Evolutionary conservation across 1,140 invertebrate species (phyloP).

Genomic region (Trichomalopsis sarcophagae): DNA sequence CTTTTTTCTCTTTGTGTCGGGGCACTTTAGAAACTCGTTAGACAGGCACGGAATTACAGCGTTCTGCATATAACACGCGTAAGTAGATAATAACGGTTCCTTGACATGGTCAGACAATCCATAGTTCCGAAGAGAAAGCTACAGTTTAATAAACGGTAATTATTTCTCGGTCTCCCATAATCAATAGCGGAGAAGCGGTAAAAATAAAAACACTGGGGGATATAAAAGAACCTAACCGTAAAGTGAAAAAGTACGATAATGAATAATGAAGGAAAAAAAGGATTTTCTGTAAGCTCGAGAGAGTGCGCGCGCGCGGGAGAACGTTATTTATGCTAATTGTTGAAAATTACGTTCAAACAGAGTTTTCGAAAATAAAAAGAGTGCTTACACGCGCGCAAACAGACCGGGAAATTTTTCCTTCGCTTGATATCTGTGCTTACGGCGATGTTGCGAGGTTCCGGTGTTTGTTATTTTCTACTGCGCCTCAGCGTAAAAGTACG

Average conservation of each 20-base stretch:
- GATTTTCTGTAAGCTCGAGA: slow-evolving; percentile 33
- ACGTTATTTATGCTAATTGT: slow-evolving; percentile 33
- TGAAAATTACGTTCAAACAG: slow-evolving; percentile 42
- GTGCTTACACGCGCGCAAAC: neutral
- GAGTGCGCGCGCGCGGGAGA: neutral
- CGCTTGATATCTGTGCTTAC: neutral
- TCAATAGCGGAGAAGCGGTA: slow-evolving; percentile 52
- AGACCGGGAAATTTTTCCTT: neutral
- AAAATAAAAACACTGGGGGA: slow-evolving; percentile 45
- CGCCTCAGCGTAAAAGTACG: neutral
- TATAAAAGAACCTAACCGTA: slow-evolving; percentile 46
- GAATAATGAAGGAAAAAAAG: slow-evolving; percentile 25
- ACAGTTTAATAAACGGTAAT: slow-evolving; percentile 53
- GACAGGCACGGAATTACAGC: slow-evolving; percentile 51
- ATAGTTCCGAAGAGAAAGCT: slow-evolving; percentile 51
- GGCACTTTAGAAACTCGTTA: slow-evolving; percentile 53
- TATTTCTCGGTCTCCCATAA: slow-evolving; percentile 51
- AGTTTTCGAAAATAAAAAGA: slow-evolving; percentile 42
- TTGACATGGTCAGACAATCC: slow-evolving; percentile 51
- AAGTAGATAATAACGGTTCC: slow-evolving; percentile 54
- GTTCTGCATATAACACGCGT: slow-evolving; percentile 52
- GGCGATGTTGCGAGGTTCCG: neutral
- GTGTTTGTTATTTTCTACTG: neutral
- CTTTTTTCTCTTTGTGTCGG: slow-evolving; percentile 46
- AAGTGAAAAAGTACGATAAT: slow-evolving; percentile 48